Base-by-base conservation (phyloP, 2,888 invertebrate species). In the Xanthostigma xanthostigma region DNA sequence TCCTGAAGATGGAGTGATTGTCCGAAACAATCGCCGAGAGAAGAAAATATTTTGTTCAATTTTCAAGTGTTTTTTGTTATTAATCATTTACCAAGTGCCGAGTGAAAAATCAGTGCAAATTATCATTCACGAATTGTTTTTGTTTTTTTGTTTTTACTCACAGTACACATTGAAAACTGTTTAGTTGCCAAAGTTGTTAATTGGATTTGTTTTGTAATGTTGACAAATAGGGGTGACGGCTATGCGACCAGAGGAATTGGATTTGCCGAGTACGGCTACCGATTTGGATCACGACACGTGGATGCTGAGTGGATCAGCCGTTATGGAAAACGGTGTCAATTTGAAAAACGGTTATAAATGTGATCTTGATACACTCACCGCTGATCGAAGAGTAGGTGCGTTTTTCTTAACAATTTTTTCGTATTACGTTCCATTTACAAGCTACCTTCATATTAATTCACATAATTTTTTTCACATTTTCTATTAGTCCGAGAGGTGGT, bases 271-370 rank as follows among this genome's bases (percentile, higher is more conserved):
- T 41, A 93, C 93, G 5, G 92, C 94, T 61, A 93, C 91, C 0
- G 93, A 94, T 62, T 79, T 94, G 46, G 85, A 83, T 62, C 84
- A 86, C 62, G 92, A 92, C 60, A 93, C 92, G 0, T 92, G 91
- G 76, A 91, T 94, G 74, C 69, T 94, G 9, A 92, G 92, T 59
- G 93, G 94, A 1, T 84, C 89, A 1, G 85, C 90, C 46, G 82
- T 94, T 56, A 92, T 93, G 84, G 84, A 89, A 62, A 90, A 93
- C 63, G 90, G 93, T 5, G 77, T 81, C 38, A 88, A 88, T 12
- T 76, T 92, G 44, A 79, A 84, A 43, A 87, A 86, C 61, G 86
- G 88, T 55, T 93, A 94, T 60, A 74, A 80, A 0, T 79, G 90
- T 45, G 91, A 95, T 67, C 69, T 95, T 54, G 93, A 94, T 61